Evolutionary conservation across 1,140 invertebrate species (phyloP), one percentile per base, ranked within the genome.

Genomic region (Oryzaephilus surinamensis): DNA sequence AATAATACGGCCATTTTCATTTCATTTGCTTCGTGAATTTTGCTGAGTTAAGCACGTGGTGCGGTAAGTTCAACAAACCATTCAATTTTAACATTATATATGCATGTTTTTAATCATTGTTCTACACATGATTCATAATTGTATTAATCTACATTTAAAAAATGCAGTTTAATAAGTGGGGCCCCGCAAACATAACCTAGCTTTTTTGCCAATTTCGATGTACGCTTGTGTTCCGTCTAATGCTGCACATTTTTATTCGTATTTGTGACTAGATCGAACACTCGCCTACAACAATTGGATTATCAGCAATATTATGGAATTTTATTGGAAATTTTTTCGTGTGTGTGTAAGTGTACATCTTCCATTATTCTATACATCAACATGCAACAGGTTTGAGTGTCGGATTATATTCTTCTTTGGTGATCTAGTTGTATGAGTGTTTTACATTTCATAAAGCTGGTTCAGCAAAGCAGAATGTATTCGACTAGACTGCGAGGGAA

Each of bases 381-480:
- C n/a, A n/a, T 42, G 34, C 45, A 46, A 50, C 43, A 50, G 47
- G 47, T 46, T 38, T 37, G 16, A 32, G 43, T 37, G 58, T 59
- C 55, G 55, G 50, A 50, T 55, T 55, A n/a, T 61, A 61, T 61
- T 61, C 55, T 61, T 61, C 58, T 61, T 61, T 61, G 58, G 58
- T 61, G 58, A 61, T 58, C 58, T 61, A 61, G 58, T 58, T 61
- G 58, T 61, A 61, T 61, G 58, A 59, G 55, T 61, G 41, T 53
- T 50, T 46, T 46, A 37, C 46, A 54, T 50, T 32, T 61, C 58
- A 61, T 61, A 61, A 61, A 61, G 58, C 58, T 61, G 55, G 57
- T 61, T 61, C 58, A 61, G 58, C 58, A 61, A 61, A 61, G 58
- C 58, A 61, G 57, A 61, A 56, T 58, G 57, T 50, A 56, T 54